These are phyloP conservation scores for Cybosia mesomella DNA, from an alignment of 2,888 invertebrate species.

Conservation along the genomic window DNA sequence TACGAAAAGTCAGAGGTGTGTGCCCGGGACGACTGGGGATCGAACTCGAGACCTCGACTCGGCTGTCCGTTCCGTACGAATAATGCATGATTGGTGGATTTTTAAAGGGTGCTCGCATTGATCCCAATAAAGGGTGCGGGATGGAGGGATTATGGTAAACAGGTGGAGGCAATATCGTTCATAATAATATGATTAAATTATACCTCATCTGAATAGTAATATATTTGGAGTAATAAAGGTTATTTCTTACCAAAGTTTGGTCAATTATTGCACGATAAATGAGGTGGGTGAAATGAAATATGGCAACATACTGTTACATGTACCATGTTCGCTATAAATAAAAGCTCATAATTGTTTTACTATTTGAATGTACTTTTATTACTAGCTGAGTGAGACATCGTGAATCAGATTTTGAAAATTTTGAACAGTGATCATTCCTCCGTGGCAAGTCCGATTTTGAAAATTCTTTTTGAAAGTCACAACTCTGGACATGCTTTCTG, in stretches of 20 bases:
- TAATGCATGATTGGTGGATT: constrained; percentile 12
- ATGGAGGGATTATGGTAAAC: constrained; percentile 30
- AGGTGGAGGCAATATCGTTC: constrained; percentile 14
- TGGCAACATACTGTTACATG: background rate
- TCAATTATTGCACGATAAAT: background rate
- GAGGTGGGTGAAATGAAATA: background rate
- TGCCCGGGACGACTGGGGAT: too few species aligned
- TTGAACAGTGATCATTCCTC: too few species aligned
- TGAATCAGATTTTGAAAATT: too few species aligned
- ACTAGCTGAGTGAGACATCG: too few species aligned
- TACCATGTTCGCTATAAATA: background rate
- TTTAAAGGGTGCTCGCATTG: constrained; percentile 19
- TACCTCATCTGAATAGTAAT: constrained; percentile 9
- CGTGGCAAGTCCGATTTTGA: too few species aligned
- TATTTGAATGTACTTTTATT: too few species aligned
- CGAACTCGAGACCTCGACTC: too few species aligned
- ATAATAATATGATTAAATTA: constrained; percentile 20
- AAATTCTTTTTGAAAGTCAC: too few species aligned
- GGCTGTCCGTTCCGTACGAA: too few species aligned
- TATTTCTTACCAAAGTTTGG: background rate
- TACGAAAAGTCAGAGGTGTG: too few species aligned
- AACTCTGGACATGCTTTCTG: too few species aligned
- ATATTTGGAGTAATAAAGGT: background rate
- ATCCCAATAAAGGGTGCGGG: constrained; percentile 36
- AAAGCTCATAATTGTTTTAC: background rate